Percentiles rank a stretch among this genome's conserved stretches.
These are phyloP conservation scores for Volucella inflata DNA, from an alignment of 2,888 invertebrate genomes.

Conservation along the genomic window DNA sequence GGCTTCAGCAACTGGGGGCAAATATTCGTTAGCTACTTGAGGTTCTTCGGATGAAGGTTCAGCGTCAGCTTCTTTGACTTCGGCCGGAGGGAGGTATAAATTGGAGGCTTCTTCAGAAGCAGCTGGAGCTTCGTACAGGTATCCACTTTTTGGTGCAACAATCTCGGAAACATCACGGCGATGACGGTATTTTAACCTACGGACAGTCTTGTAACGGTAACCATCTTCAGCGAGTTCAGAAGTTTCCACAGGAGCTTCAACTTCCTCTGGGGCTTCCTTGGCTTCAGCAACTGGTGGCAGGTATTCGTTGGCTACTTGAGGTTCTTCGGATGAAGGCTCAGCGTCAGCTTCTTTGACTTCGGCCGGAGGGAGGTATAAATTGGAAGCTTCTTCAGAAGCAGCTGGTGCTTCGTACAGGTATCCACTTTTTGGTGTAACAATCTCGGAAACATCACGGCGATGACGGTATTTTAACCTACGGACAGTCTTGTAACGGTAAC, in stretches of 20 bases:
- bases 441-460: constrained; percentile 62
- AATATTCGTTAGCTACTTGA: constrained; percentile 40
- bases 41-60: constrained; percentile 2
- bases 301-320: constrained; percentile 68
- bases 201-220: constrained; percentile 53
- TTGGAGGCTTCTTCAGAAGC: constrained; percentile 67
- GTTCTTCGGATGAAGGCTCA: constrained; percentile 4
- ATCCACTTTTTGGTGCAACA: constrained; percentile 34
- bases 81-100: constrained; percentile 40
- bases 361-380: constrained; percentile 35
- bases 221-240: constrained; percentile 44
- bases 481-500: constrained; percentile 63
- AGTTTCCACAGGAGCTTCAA: background rate
- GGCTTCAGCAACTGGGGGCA: constrained; percentile 11
- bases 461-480: constrained; percentile 58
- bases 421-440: constrained; percentile 28
- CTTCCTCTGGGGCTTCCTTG: constrained; percentile 45
- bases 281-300: constrained; percentile 56
- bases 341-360: constrained; percentile 30
- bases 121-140: constrained; percentile 77
- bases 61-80: constrained; percentile 18
- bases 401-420: constrained; percentile 34
- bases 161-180: constrained; percentile 76
- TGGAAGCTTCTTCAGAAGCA: constrained; percentile 10
- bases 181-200: constrained; percentile 31